phyloP scores from a whole-genome alignment of 2,113 vertebrate genomes.

The Aplodontia rufa region DNA sequence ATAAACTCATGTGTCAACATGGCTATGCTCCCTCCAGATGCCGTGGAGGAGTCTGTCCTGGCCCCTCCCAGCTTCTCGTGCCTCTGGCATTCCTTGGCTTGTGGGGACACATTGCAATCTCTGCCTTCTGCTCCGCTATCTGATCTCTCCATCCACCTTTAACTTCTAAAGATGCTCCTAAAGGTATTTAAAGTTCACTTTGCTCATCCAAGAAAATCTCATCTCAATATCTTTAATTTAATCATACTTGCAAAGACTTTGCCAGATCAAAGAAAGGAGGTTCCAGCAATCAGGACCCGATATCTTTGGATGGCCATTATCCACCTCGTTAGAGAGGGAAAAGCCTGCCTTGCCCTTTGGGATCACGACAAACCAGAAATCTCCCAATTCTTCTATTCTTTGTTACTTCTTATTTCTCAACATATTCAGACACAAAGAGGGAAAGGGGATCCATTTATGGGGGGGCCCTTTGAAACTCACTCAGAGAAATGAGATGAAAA shows the following conservation, averaged over 20 bases:
- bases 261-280: neutral
- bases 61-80: neutral
- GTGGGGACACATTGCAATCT: neutral
- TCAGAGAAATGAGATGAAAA: conserved; percentile 5
- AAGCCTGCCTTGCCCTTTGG: neutral
- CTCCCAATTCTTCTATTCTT: neutral
- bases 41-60: neutral
- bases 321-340: neutral
- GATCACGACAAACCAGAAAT: neutral
- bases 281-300: neutral
- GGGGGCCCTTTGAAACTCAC: neutral
- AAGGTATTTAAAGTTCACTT: neutral
- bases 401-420: neutral
- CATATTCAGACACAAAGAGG: neutral
- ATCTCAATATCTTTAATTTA: neutral
- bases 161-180: neutral
- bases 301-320: neutral
- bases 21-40: accelerated
- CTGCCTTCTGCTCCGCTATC: neutral
- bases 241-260: neutral
- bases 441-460: neutral
- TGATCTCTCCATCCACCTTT: neutral
- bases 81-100: neutral
- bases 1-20: neutral
- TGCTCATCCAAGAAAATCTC: neutral